Evolutionary conservation across 2,888 invertebrate genomes (phyloP), one percentile per base, ranked within the genome.

Genomic region (Drosophila kambysellisi): DNA sequence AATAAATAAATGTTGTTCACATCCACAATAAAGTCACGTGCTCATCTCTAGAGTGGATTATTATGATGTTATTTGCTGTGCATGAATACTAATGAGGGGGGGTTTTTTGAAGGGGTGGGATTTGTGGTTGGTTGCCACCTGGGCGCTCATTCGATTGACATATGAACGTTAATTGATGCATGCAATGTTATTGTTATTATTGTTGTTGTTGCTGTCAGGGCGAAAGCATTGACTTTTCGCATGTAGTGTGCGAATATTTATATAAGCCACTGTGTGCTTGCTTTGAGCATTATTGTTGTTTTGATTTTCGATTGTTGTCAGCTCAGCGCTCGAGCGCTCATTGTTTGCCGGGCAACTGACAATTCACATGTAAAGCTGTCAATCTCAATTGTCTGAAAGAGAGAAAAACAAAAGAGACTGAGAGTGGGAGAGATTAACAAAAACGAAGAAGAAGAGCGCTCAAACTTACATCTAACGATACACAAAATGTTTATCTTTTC

Each of bases 211-310:
- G 43, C 37, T 43, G 54, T n/a, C 37, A 33, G 30, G 41, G 48
- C 54, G 12, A 70, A 84, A 84, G 75, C 79, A 87, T 77, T 87
- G 87, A 87, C 85, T 87, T 71, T 64, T 50, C 81, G 77, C 73
- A 77, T 83, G 75, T 83, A 82, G 60, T 80, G 79, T 74, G 63
- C 70, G 54, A 54, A 71, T 54, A 71, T 72, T 76, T 82, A 70
- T 72, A 54, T 69, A 72, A 74, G 60, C 46, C 53, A 88, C 71
- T 76, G 74, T 71, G 15, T 56, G 17, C 25, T 20, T 25, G 35
- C 12, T 48, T 37, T 30, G 37, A 39, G 20, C 54, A 41, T 73
- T 59, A 48, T 73, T 61, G 65, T 84, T 76, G 70, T 85, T 88
- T 82, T 85, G 85, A 77, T 88, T 88, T 85, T 77, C 60, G 65